These are phyloP conservation scores for Panthera uncia DNA, from an alignment of 2,113 vertebrate genomes.

Conservation along the genomic window DNA sequence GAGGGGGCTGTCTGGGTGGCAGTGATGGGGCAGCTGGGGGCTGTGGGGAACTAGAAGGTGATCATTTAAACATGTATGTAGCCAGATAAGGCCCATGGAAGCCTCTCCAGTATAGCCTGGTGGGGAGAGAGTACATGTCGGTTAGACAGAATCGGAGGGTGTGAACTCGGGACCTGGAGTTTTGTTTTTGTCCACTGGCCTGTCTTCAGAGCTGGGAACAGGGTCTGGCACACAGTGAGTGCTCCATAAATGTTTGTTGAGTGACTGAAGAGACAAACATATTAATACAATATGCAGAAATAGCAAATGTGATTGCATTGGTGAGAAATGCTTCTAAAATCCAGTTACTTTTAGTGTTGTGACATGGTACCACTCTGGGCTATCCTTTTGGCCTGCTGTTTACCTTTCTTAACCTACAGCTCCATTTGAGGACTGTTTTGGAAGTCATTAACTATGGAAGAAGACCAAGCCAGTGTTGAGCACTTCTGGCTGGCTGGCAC, in stretches of 20 bases:
- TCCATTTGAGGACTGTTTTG: neutral
- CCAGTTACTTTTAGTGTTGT: neutral
- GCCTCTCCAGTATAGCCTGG: neutral
- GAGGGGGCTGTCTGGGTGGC: too few species aligned
- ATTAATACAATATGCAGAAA: neutral
- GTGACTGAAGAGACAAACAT: neutral
- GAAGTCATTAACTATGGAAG: neutral
- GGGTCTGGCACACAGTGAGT: neutral
- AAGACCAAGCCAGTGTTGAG: neutral
- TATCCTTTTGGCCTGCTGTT: neutral
- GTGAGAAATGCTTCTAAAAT: neutral
- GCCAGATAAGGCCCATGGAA: neutral
- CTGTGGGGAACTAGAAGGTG: neutral
- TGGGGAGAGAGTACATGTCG: neutral
- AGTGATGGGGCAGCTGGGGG: accelerated
- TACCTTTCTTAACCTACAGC: neutral
- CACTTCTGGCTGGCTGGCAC: neutral
- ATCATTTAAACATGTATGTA: neutral
- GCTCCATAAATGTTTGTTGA: neutral
- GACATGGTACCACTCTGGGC: neutral
- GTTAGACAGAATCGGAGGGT: neutral
- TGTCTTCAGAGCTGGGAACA: neutral
- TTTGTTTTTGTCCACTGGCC: neutral
- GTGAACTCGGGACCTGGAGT: neutral
- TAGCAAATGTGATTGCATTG: neutral